Percentiles rank a stretch among this genome's conserved stretches.
Evolutionary conservation across 2,797 vertebrate genomes (phyloP).

Genomic region (Emydoidea blandingii): DNA sequence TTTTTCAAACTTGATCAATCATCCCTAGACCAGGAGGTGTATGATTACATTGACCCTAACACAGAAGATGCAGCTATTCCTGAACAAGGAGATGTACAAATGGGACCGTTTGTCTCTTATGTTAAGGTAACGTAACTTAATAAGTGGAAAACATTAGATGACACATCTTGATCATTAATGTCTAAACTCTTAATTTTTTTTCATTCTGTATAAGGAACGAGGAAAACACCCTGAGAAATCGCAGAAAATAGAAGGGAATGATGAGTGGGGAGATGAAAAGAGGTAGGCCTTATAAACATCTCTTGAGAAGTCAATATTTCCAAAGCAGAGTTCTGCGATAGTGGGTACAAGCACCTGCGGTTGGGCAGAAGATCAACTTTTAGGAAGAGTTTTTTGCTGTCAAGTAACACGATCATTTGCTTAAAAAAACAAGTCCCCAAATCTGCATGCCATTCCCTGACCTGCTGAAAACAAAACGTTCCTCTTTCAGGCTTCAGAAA

Average conservation of each 20-base stretch:
- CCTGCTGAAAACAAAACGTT: background rate
- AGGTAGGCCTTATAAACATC: slow-evolving; percentile 81
- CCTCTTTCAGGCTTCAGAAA: slow-evolving; percentile 87
- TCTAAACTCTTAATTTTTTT: background rate
- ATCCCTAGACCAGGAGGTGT: slow-evolving; percentile 89
- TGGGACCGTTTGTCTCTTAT: slow-evolving; percentile 86
- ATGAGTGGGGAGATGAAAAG: slow-evolving; percentile 90
- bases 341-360: background rate
- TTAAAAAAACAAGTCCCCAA: background rate
- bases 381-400: background rate
- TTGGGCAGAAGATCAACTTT: background rate
- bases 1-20: slow-evolving; percentile 61
- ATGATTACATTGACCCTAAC: slow-evolving; percentile 94
- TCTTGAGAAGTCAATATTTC: background rate
- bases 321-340: background rate
- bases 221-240: slow-evolving; percentile 91
- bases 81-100: slow-evolving; percentile 88
- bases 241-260: slow-evolving; percentile 89
- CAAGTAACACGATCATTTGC: background rate
- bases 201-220: slow-evolving; percentile 84
- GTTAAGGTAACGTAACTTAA: slow-evolving; percentile 87
- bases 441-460: background rate
- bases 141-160: background rate
- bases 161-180: background rate
- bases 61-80: slow-evolving; percentile 89